Base-by-base conservation (phyloP, 2,888 invertebrate species). In the Melanargia galathea region DNA sequence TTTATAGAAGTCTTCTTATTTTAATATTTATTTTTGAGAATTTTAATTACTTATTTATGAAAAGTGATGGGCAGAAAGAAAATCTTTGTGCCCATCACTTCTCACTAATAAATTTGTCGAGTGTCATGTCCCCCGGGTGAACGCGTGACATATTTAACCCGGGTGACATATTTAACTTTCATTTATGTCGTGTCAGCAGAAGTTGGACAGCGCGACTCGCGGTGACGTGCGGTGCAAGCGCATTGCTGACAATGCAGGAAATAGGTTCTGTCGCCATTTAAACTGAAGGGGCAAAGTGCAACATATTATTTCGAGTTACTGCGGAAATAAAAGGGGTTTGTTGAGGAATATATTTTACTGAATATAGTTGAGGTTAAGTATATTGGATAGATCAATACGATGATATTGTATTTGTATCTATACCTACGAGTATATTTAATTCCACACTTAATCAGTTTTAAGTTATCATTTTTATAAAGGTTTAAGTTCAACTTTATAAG, bases 201-300 rank as follows among this genome's bases (percentile, higher is more conserved):
- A n/a, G n/a, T 38, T 38, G 38, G 38, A 38, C 38, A 38, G n/a
- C 38, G 0, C 38, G 5, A 6, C 13, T 13, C n/a, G 38, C 38
- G 4, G 38, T n/a, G n/a, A n/a, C n/a, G n/a, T 38, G 5, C 24
- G 35, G 35, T 38, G 38, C 38, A 38, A 5, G 38, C 38, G 38
- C 13, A 38, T 30, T 63, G 46, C 16, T 60, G 63, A 63, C 63
- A 55, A 48, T 24, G 35, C 22, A 38, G 48, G 63, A 63, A 59
- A 55, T 60, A 16, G 55, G 48, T 43, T 57, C 56, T 57, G 62
- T 56, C 62, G 22, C n/a, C 38, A 38, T 33, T 24, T 40, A 54
- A n/a, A 24, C 20, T 43, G n/a, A 10, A 45, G 33, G 52, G 33
- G 18, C 35, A 52, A 35, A 52, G 22, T 52, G 11, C 2, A 20